Evolutionary conservation across 2,797 vertebrate genomes (phyloP).

Genomic region (Megalops cyprinoides): DNA sequence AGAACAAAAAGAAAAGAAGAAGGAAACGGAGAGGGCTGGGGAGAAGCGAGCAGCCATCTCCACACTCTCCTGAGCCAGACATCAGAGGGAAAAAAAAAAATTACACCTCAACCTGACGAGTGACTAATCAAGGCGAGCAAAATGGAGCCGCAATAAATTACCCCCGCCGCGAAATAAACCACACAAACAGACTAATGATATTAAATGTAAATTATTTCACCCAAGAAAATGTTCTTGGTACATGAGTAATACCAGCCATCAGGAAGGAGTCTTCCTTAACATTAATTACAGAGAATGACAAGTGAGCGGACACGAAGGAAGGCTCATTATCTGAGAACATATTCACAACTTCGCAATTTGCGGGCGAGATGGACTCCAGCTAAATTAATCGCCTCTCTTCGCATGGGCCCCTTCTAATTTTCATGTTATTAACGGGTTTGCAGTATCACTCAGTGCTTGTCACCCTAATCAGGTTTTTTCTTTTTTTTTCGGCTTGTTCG

Average conservation of each 20-base stretch:
- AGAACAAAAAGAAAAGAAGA: no score
- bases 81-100: not conserved
- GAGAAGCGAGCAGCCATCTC: not conserved
- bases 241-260: conserved; percentile 99
- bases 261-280: conserved; percentile 99
- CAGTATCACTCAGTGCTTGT: conserved; percentile 99
- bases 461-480: conserved; percentile 98
- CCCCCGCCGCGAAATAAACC: conserved; percentile 95
- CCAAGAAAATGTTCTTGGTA: conserved; percentile 99
- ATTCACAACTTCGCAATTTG: conserved; percentile 99
- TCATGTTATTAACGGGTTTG: conserved; percentile 99
- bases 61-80: no score
- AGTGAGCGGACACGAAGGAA: conserved; percentile 99
- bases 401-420: conserved; percentile 99
- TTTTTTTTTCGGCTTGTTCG: conserved; percentile 94
- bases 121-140: conserved; percentile 99
- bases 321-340: conserved; percentile 99
- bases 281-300: conserved; percentile 99
- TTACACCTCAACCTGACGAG: conserved; percentile 96
- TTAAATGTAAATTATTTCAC: conserved; percentile 99
- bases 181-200: conserved; percentile 99
- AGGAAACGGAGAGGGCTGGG: not conserved
- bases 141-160: conserved; percentile 99
- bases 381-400: conserved; percentile 99
- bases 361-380: conserved; percentile 97